A percentile compares a stretch with the other conserved stretches of the same genome.
phyloP scores from a whole-genome alignment of 1,140 invertebrate species.

The Drosophila teissieri region DNA sequence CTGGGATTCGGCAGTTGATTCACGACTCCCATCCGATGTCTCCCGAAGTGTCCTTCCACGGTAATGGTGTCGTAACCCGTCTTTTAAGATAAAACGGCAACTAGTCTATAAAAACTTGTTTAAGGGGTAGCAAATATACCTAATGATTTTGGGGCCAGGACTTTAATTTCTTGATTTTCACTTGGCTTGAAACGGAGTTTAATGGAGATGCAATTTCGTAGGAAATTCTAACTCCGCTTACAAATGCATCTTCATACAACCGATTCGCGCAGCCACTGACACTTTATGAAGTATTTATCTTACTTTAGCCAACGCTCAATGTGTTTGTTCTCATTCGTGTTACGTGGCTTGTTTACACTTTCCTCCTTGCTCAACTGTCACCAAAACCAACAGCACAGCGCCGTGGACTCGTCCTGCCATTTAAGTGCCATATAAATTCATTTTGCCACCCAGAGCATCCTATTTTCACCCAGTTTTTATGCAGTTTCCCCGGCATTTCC shows the following conservation, averaged over 20 bases:
- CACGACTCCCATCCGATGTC: background rate
- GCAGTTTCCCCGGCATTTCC: slow-evolving; percentile 41
- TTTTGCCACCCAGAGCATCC: slow-evolving; percentile 30
- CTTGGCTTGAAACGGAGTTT: background rate
- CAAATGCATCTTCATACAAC: background rate
- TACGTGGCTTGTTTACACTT: slow-evolving; percentile 44
- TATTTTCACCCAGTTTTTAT: slow-evolving; percentile 68
- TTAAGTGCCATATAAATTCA: slow-evolving; percentile 64
- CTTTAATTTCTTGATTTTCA: background rate
- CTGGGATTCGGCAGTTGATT: background rate
- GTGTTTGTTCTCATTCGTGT: slow-evolving; percentile 50
- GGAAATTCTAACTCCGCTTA: background rate
- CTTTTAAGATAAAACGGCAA: background rate
- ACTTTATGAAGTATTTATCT: slow-evolving; percentile 48
- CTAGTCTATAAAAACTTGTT: background rate
- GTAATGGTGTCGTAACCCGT: background rate
- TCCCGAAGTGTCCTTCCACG: background rate
- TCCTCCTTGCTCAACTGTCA: slow-evolving; percentile 16
- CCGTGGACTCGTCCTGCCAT: slow-evolving; percentile 35
- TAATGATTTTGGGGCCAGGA: background rate
- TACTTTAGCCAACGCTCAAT: slow-evolving; percentile 46
- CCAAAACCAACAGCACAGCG: background rate
- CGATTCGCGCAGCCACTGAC: slow-evolving; percentile 12
- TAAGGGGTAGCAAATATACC: background rate
- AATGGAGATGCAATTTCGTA: background rate